Percentiles rank a stretch among this genome's conserved stretches.
These are phyloP conservation scores for Adelosebastes latens DNA, from an alignment of 2,797 vertebrate species.

Conservation along the genomic window DNA sequence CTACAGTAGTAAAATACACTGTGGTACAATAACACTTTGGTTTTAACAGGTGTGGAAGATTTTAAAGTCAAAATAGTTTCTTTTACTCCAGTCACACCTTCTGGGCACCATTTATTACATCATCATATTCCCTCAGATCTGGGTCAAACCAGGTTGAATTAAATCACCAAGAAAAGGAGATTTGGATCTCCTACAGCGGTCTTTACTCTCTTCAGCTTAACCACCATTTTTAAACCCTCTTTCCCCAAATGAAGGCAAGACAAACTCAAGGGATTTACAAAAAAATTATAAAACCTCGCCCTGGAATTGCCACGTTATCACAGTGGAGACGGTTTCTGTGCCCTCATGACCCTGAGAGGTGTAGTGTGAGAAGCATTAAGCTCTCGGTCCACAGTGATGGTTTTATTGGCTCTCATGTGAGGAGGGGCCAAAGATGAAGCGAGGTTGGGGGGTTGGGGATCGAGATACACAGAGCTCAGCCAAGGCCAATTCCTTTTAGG, in stretches of 20 bases:
- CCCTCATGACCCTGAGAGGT: constrained; percentile 29
- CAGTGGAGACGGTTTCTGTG: constrained; percentile 16
- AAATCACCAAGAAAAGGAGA: constrained; percentile 50
- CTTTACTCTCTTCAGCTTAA: constrained; percentile 38
- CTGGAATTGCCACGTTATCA: constrained; percentile 50
- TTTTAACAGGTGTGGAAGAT: background rate
- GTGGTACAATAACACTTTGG: background rate
- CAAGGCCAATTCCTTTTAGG: background rate
- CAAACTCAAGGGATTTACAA: constrained; percentile 54
- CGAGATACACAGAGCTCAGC: background rate
- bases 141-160: constrained; percentile 46
- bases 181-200: constrained; percentile 38
- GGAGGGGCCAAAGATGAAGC: constrained; percentile 25
- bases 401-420: constrained; percentile 24
- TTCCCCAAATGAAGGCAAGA: constrained; percentile 37
- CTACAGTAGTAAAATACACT: background rate
- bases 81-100: background rate
- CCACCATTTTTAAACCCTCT: constrained; percentile 36
- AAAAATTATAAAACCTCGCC: constrained; percentile 36
- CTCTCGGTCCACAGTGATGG: constrained; percentile 19
- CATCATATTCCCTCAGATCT: constrained; percentile 42
- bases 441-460: background rate
- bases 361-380: constrained; percentile 28
- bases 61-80: constrained; percentile 7
- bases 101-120: constrained; percentile 22